Conservation (phyloP, 2,888 invertebrate species). For the Dione vanillae region DNA sequence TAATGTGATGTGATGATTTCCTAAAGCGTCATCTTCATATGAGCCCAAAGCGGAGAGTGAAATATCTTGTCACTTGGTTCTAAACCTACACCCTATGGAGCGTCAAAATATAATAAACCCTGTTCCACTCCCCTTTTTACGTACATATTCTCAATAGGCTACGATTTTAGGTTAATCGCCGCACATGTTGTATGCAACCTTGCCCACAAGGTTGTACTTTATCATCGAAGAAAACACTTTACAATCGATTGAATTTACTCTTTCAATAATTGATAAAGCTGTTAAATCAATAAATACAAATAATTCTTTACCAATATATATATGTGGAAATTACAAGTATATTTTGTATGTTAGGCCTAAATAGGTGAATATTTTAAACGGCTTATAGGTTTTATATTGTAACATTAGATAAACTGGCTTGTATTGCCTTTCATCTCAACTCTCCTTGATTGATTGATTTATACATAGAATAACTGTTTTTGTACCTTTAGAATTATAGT, state of each 20-base stretch:
- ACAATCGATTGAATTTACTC: conserved; percentile 29
- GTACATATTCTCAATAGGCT: conserved; percentile 27
- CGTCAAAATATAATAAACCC: conserved; percentile 20
- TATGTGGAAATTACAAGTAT: neutral
- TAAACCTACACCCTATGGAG: too few relatives aligned
- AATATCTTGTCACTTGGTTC: too few relatives aligned
- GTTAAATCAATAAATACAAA: neutral
- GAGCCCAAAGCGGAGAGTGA: too few relatives aligned
- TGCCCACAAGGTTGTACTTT: conserved; percentile 56
- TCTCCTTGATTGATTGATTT: too few relatives aligned
- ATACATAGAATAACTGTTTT: too few relatives aligned
- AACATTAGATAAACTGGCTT: too few relatives aligned
- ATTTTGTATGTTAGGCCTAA: neutral
- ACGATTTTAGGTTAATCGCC: conserved; percentile 61
- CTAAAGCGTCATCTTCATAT: neutral
- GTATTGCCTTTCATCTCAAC: too few relatives aligned
- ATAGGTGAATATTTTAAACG: too few relatives aligned
- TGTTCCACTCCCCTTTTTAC: conserved; percentile 53
- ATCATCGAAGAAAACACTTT: conserved; percentile 51
- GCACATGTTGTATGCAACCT: conserved; percentile 54
- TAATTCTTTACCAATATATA: neutral
- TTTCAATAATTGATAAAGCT: conserved; percentile 5
- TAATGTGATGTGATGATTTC: too few relatives aligned
- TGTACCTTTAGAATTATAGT: too few relatives aligned
- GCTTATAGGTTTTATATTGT: too few relatives aligned